These are phyloP conservation scores for Dugesia japonica DNA, from an alignment of 2,888 invertebrate genomes.

Conservation along the genomic window DNA sequence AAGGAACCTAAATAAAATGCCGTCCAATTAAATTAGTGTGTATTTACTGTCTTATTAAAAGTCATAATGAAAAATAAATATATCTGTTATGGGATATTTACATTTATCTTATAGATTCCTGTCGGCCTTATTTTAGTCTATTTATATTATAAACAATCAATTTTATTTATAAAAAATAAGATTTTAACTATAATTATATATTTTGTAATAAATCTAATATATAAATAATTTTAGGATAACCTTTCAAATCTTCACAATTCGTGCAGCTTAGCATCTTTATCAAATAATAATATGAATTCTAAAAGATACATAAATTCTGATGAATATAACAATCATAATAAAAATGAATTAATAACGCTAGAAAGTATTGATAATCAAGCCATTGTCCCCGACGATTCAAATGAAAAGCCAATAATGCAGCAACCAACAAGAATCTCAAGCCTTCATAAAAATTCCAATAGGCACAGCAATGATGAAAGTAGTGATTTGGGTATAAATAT, in stretches of 20 bases:
- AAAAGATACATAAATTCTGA: background rate
- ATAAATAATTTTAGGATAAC: background rate
- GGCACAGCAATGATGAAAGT: background rate
- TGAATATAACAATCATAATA: background rate
- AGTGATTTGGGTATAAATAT: background rate
- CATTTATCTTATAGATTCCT: background rate
- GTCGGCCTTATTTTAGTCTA: background rate
- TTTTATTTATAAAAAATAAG: background rate
- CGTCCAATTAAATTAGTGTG: background rate
- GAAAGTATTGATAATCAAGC: background rate
- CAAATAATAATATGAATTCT: background rate
- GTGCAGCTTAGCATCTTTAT: background rate
- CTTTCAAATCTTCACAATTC: background rate
- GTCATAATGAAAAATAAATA: background rate
- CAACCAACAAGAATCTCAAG: background rate
- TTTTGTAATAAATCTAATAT: too few species aligned
- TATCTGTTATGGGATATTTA: slow-evolving; percentile 4
- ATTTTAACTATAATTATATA: too few species aligned
- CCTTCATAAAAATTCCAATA: background rate
- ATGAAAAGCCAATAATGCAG: background rate
- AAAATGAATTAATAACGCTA: background rate
- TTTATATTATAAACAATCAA: background rate
- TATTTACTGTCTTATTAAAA: background rate
- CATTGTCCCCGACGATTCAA: background rate
- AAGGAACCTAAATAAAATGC: background rate